Base-by-base conservation (phyloP, 2,797 vertebrate genomes). In the Buphagus erythrorhynchus region DNA sequence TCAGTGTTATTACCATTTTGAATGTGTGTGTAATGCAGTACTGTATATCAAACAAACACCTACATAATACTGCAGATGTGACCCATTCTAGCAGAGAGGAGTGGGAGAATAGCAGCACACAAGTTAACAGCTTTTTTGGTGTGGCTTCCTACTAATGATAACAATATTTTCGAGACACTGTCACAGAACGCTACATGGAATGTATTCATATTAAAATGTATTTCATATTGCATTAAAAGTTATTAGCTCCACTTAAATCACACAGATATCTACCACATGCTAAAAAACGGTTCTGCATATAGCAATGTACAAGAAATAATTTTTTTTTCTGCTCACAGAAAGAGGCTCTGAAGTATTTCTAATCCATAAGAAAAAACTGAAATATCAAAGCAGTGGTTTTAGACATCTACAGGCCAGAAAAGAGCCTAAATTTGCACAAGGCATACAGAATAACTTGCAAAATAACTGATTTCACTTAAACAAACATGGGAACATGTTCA, bases 151-250 rank as follows among this genome's bases (percentile, higher is more conserved):
- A 66, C 77, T 97, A 97, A 97, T 95, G 94, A 96, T 95, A 96
- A 81, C 86, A 96, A 62, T 93, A 86, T 82, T 97, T 97, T 95
- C 94, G 97, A 95, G 76, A 88, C 57, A 86, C 29, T 94, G 86
- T 71, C 84, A 75, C 59, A 21, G 43, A 96, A 38, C 81, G 63
- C 71, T 86, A 96, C 81, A 81, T 16, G 7, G 69, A 97, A 95
- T 92, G 87, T 85, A 87, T 97, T 97, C 95, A 92, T 95, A 95
- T 94, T 96, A 94, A 90, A 86, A 97, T 83, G 71, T 51, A 90
- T 95, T 97, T 97, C 54, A 79, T 95, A 76, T 82, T 93, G 45
- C 93, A 77, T 95, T 96, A 95, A 97, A 96, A 96, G 96, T 65
- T 92, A 78, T 81, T 71, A 86, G 46, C 75, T 84, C 78, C 61